These are phyloP conservation scores for Rhizomys pruinosus DNA, from an alignment of 2,113 vertebrate species.

Conservation along the genomic window DNA sequence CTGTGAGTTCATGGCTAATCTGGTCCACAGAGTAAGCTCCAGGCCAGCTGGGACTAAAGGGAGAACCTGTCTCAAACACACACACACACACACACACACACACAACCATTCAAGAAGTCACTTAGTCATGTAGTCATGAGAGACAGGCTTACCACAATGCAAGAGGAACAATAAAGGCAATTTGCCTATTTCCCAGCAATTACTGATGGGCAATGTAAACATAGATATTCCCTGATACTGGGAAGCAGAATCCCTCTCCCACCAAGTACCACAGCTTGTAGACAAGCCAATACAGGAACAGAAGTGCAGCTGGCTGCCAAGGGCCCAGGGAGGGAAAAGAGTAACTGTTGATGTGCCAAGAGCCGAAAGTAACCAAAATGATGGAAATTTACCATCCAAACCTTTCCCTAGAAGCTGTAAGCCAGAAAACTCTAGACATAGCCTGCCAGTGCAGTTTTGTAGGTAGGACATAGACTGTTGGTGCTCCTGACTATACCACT, in stretches of 20 bases:
- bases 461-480: background rate
- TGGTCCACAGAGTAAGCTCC: too few relatives aligned
- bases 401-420: background rate
- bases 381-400: background rate
- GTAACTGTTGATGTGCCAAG: background rate
- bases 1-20: too few relatives aligned
- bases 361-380: constrained; percentile 17
- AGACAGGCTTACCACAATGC: background rate
- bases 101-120: background rate
- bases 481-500: background rate
- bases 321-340: background rate
- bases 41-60: too few relatives aligned
- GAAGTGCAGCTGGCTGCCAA: background rate
- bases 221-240: background rate
- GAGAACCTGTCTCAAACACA: too few relatives aligned
- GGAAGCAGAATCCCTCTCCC: background rate
- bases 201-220: background rate
- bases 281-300: background rate
- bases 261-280: background rate
- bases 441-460: background rate
- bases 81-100: too few relatives aligned
- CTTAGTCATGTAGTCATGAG: background rate
- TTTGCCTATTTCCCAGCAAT: background rate
- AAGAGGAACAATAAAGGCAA: too few relatives aligned
- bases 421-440: background rate